Evolutionary conservation across 2,797 vertebrate species (phyloP).

Genomic region (Centroberyx gerrardi): DNA sequence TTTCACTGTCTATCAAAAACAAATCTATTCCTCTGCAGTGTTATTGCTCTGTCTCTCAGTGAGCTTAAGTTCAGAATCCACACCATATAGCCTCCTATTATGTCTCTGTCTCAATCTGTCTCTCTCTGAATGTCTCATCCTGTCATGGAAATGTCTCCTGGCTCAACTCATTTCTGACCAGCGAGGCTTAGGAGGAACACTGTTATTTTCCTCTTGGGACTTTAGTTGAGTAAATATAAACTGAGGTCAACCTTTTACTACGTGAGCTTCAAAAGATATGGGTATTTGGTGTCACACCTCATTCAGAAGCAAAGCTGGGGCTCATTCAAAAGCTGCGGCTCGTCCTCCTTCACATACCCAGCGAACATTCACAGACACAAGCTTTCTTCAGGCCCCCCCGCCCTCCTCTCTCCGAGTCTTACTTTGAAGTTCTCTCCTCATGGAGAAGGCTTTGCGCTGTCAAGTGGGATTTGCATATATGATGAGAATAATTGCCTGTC

Average conservation of each 20-base stretch:
- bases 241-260: constrained; percentile 36
- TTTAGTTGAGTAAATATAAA: constrained; percentile 51
- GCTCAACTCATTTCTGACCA: constrained; percentile 38
- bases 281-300: constrained; percentile 63
- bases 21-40: constrained; percentile 41
- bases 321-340: constrained; percentile 55
- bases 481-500: constrained; percentile 86
- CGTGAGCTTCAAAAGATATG: constrained; percentile 33
- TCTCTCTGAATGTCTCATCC: constrained; percentile 5
- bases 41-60: constrained; percentile 49
- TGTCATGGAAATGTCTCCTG: constrained; percentile 1
- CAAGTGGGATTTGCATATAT: constrained; percentile 87
- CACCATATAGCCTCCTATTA: constrained; percentile 8
- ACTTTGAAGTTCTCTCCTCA: constrained; percentile 84
- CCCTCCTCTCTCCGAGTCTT: constrained; percentile 56
- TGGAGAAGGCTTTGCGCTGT: constrained; percentile 81
- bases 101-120: constrained; percentile 31
- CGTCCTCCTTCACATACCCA: constrained; percentile 27
- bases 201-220: neutral
- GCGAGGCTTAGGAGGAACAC: neutral
- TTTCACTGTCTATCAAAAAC: constrained; percentile 55
- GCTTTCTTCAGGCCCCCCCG: constrained; percentile 73
- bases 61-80: constrained; percentile 25
- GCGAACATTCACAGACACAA: constrained; percentile 53
- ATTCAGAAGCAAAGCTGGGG: constrained; percentile 49